These are phyloP conservation scores for Alca torda DNA, from an alignment of 2,797 vertebrate genomes.

Conservation along the genomic window DNA sequence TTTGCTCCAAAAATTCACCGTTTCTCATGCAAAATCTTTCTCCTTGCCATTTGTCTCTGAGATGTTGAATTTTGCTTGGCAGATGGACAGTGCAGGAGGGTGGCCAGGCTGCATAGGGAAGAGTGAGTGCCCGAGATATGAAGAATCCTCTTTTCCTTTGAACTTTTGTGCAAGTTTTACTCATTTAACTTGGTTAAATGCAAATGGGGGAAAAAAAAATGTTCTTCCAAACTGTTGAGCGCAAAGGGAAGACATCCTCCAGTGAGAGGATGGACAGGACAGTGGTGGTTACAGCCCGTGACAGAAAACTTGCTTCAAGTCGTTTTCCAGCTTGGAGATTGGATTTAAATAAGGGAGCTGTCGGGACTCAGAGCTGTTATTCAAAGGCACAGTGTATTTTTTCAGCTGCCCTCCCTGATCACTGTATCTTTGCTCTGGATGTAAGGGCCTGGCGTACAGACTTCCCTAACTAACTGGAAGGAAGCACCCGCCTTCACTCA, in stretches of 20 bases:
- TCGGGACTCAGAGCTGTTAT: not conserved
- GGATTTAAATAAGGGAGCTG: not conserved
- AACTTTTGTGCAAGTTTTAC: not conserved
- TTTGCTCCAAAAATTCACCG: slow-evolving; percentile 2
- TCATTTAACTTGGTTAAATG: not conserved
- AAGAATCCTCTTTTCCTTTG: not conserved
- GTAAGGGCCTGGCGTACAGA: not conserved
- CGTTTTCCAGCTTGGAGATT: not conserved
- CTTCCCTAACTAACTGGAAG: not conserved
- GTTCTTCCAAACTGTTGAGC: not conserved
- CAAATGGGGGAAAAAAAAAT: not conserved
- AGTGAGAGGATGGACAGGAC: not conserved
- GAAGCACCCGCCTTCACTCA: not conserved
- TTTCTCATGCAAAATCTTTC: slow-evolving; percentile 19
- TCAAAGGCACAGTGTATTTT: not conserved
- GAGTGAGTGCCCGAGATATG: not conserved
- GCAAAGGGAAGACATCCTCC: not conserved
- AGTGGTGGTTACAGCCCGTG: not conserved
- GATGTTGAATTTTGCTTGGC: slow-evolving; percentile 20
- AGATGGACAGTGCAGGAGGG: not conserved
- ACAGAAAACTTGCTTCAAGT: not conserved
- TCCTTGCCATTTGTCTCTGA: not conserved
- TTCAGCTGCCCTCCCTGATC: not conserved
- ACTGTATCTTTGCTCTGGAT: not conserved
- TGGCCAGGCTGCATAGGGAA: not conserved